A percentile compares a stretch with the other conserved stretches of the same genome.
These are phyloP conservation scores for Pedionomus torquatus DNA, from an alignment of 2,113 vertebrate species.

Conservation along the genomic window DNA sequence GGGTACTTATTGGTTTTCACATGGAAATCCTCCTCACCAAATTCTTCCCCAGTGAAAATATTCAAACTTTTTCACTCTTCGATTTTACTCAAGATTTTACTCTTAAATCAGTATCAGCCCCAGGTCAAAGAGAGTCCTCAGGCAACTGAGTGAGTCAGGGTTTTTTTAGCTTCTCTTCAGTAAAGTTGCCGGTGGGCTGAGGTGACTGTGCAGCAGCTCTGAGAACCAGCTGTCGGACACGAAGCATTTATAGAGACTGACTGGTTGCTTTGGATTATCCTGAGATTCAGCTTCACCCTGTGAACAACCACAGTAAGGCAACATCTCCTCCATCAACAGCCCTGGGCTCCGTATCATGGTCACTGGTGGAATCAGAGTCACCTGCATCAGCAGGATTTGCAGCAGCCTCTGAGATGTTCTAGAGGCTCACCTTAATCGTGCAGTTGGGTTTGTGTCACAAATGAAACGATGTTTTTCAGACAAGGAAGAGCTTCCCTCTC, in stretches of 20 bases:
- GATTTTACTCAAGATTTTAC: not conserved
- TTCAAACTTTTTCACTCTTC: not conserved
- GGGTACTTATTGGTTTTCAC: not conserved
- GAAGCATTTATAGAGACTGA: not conserved
- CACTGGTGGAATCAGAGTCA: not conserved
- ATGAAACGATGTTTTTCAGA: not conserved
- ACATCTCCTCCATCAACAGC: not conserved
- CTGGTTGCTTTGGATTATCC: not conserved
- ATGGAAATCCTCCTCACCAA: not conserved
- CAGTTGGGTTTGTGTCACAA: not conserved
- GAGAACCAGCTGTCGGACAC: not conserved
- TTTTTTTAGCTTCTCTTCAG: not conserved
- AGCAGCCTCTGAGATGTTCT: not conserved
- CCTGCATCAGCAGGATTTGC: not conserved
- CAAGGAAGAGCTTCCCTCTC: not conserved
- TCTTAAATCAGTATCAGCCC: not conserved
- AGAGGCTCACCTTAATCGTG: fast-evolving
- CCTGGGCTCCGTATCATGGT: not conserved
- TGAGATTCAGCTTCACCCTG: not conserved
- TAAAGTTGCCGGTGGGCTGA: not conserved
- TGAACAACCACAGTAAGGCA: not conserved
- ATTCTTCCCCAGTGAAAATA: not conserved
- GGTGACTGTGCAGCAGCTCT: not conserved
- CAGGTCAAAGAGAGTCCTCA: not conserved
- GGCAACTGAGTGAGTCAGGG: not conserved